Evolutionary conservation across 2,888 invertebrate species (phyloP).

Genomic region (Tetrapedia diversipes): DNA sequence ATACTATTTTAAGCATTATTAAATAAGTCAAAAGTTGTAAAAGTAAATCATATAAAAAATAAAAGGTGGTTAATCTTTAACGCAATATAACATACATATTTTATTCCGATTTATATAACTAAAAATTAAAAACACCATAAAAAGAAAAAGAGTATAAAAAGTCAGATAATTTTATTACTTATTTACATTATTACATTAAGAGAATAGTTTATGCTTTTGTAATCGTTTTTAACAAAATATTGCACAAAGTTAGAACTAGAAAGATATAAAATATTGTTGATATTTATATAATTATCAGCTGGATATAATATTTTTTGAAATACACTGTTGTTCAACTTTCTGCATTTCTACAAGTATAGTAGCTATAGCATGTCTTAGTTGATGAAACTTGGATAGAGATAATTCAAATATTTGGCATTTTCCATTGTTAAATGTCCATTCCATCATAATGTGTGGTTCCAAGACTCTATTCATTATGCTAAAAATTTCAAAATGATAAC

Average conservation of each 20-base stretch:
- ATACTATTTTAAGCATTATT: neutral
- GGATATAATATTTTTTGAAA: constrained; percentile 79
- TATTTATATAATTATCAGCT: constrained; percentile 38
- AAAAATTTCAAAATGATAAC: constrained; percentile 53
- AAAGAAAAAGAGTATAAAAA: neutral
- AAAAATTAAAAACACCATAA: neutral
- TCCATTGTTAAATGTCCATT: constrained; percentile 83
- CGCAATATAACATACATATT: neutral
- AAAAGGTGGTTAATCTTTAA: neutral
- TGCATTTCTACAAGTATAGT: constrained; percentile 84
- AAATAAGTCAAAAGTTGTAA: neutral
- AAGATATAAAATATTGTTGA: neutral
- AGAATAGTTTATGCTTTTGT: constrained; percentile 7
- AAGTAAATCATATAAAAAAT: neutral
- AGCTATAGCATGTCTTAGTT: constrained; percentile 84
- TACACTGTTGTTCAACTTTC: constrained; percentile 82
- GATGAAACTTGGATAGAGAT: constrained; percentile 84
- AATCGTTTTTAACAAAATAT: constrained; percentile 16
- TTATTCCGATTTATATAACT: neutral
- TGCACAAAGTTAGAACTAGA: constrained; percentile 1
- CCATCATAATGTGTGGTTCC: constrained; percentile 84
- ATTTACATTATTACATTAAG: constrained; percentile 24
- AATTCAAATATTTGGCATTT: constrained; percentile 83
- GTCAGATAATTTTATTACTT: constrained; percentile 9
- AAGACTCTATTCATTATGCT: constrained; percentile 81